Percentiles rank a stretch among this genome's conserved stretches.
phyloP scores from a whole-genome alignment of 2,888 invertebrate species.

The Calameuta filiformis region DNA sequence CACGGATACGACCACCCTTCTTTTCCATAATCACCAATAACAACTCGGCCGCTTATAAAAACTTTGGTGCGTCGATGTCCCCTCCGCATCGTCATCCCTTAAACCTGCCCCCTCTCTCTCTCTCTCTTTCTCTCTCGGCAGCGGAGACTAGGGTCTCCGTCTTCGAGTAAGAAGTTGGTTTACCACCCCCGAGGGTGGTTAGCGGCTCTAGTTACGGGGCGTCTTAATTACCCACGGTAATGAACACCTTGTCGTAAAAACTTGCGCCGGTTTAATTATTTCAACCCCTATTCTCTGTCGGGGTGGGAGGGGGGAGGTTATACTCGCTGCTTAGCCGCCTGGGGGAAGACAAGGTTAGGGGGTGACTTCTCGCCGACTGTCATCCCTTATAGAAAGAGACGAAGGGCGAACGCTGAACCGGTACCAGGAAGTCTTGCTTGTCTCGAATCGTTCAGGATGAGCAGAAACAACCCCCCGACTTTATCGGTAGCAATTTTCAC shows the following conservation, averaged over 20 bases:
- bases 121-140: constrained; percentile 8
- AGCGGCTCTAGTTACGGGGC: constrained; percentile 65
- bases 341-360: background rate
- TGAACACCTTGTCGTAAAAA: constrained; percentile 67
- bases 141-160: constrained; percentile 14
- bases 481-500: background rate
- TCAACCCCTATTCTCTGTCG: constrained; percentile 38
- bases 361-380: background rate
- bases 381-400: background rate
- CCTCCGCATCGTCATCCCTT: constrained; percentile 11
- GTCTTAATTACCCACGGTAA: constrained; percentile 67
- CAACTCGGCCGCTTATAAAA: constrained; percentile 58
- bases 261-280: constrained; percentile 66
- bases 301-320: background rate
- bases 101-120: constrained; percentile 11
- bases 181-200: constrained; percentile 64
- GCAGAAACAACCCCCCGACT: background rate
- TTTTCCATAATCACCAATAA: constrained; percentile 60
- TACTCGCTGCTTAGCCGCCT: background rate
- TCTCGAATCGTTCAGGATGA: background rate
- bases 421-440: constrained; percentile 2
- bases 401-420: background rate
- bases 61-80: constrained; percentile 33
- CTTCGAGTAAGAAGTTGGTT: constrained; percentile 61
- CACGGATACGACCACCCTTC: constrained; percentile 6